Evolutionary conservation across 2,888 invertebrate genomes (phyloP).

Genomic region (Hypselothyrea guttata): DNA sequence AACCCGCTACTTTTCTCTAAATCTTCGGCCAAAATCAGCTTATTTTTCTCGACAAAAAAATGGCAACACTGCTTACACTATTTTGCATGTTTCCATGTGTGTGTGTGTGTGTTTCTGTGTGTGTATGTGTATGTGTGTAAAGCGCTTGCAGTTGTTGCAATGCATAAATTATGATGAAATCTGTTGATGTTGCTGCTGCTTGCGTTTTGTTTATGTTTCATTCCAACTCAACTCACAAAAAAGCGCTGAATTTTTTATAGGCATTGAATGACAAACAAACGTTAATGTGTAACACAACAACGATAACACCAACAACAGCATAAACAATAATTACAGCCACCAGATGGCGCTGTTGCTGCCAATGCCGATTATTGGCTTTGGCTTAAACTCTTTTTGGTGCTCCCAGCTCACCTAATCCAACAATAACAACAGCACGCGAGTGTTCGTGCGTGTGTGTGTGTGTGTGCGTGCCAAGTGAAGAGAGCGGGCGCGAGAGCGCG

Average conservation of each 20-base stretch:
- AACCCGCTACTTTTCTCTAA: no score
- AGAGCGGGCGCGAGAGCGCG: no score
- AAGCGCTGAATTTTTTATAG: slow-evolving; percentile 48
- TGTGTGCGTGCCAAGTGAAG: not conserved
- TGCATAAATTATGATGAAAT: slow-evolving; percentile 45
- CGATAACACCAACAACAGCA: slow-evolving; percentile 11
- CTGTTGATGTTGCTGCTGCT: slow-evolving; percentile 15
- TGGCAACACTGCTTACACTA: slow-evolving; percentile 43
- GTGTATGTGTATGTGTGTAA: slow-evolving; percentile 46
- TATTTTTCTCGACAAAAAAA: no score
- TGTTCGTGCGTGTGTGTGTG: not conserved
- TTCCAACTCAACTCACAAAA: slow-evolving; percentile 19
- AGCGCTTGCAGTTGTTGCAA: slow-evolving; percentile 31
- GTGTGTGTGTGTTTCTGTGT: slow-evolving; percentile 27
- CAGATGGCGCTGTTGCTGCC: slow-evolving; percentile 62
- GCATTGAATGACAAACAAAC: slow-evolving; percentile 15
- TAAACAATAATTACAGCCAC: slow-evolving; percentile 31
- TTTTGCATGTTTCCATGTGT: slow-evolving; percentile 10
- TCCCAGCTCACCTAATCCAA: slow-evolving; percentile 51
- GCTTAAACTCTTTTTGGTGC: slow-evolving; percentile 48
- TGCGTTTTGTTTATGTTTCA: slow-evolving; percentile 24
- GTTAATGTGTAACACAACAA: slow-evolving; percentile 6
- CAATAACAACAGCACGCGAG: slow-evolving; percentile 1
- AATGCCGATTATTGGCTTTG: slow-evolving; percentile 62
- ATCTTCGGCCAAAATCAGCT: no score